Conservation (phyloP, 1,140 invertebrate genomes). For the Epicauta chinensis region DNA sequence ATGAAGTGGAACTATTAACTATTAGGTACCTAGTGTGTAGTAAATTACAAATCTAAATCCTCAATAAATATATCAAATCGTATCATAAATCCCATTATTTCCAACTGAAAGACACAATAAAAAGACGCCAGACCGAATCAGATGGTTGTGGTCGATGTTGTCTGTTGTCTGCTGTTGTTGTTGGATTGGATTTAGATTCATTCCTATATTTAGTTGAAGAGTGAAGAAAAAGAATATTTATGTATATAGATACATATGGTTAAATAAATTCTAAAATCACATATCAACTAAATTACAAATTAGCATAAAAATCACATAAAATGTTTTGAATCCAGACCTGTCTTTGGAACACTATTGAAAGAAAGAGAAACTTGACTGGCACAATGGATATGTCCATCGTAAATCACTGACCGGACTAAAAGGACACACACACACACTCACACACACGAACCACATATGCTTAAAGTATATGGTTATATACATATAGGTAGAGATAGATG, state of each 20-base stretch:
- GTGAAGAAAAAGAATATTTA: conserved; percentile 6
- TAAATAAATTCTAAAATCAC: conserved; percentile 34
- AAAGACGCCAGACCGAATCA: conserved; percentile 20
- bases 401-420: conserved; percentile 21
- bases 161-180: too few species aligned
- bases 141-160: not conserved
- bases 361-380: conserved; percentile 28
- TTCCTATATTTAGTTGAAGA: not conserved
- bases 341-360: conserved; percentile 1
- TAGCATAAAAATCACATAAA: conserved; percentile 35
- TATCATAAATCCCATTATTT: conserved; percentile 32
- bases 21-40: conserved; percentile 11
- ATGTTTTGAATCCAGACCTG: conserved; percentile 26
- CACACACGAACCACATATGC: too few species aligned
- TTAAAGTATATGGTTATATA: too few species aligned
- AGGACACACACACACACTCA: not conserved
- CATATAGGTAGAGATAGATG: not conserved
- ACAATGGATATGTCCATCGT: conserved; percentile 31
- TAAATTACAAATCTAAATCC: conserved; percentile 32
- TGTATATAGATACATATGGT: too few species aligned
- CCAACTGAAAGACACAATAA: conserved; percentile 25
- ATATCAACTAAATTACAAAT: conserved; percentile 36
- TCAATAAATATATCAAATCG: conserved; percentile 35
- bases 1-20: too few species aligned
- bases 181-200: too few species aligned